Conservation (phyloP, 1,140 invertebrate species). For the Drosophila tsacasi region DNA sequence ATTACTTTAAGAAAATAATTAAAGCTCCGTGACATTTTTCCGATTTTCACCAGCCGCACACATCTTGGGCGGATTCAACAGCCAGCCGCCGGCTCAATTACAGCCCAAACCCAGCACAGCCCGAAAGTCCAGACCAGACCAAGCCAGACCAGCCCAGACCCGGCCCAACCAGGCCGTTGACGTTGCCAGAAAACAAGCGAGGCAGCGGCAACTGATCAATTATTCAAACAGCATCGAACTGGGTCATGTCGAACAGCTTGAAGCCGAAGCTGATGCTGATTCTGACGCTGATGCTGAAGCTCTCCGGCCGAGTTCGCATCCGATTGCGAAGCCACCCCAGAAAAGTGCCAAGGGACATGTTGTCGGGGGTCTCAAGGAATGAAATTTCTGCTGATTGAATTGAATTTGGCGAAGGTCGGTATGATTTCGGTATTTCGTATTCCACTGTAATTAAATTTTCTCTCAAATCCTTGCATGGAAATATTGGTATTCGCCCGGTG, state of each 20-base stretch:
- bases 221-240: conserved; percentile 78
- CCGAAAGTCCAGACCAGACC: conserved; percentile 8
- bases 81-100: conserved; percentile 54
- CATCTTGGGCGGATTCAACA: conserved; percentile 39
- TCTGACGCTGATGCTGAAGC: conserved; percentile 1
- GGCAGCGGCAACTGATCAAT: conserved; percentile 71
- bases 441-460: conserved; percentile 68
- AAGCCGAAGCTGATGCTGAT: conserved; percentile 1
- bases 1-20: conserved; percentile 55
- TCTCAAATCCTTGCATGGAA: conserved; percentile 36
- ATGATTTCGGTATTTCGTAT: conserved; percentile 59
- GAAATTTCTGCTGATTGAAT: conserved; percentile 70
- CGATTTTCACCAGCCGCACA: conserved; percentile 30
- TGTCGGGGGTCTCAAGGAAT: conserved; percentile 25
- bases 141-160: conserved; percentile 12
- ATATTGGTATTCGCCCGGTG: conserved; percentile 28
- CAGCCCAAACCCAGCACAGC: conserved; percentile 14
- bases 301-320: conserved; percentile 4
- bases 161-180: conserved; percentile 37
- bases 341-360: conserved; percentile 37
- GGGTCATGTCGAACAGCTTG: conserved; percentile 73
- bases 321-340: conserved; percentile 26
- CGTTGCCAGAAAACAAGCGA: conserved; percentile 34
- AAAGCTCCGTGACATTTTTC: conserved; percentile 49
- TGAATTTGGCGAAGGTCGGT: conserved; percentile 72